phyloP scores from a whole-genome alignment of 2,888 invertebrate species.

The Odontocerum albicorne region DNA sequence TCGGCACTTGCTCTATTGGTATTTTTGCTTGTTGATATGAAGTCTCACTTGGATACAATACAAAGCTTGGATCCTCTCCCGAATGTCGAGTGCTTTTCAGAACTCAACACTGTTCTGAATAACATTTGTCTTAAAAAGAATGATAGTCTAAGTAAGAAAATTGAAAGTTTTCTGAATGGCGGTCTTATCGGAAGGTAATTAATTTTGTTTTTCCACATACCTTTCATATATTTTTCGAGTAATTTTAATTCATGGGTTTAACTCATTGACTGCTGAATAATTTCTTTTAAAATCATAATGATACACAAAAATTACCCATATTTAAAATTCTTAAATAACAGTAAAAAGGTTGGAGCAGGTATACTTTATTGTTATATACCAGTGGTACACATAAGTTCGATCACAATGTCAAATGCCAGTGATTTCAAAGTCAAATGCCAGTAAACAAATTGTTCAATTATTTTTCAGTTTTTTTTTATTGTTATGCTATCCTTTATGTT shows the following conservation, averaged over 20 bases:
- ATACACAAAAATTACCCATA: too few species aligned
- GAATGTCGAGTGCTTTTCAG: slow-evolving; percentile 42
- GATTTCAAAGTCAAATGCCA: too few species aligned
- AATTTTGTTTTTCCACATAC: neutral
- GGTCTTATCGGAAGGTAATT: slow-evolving; percentile 40
- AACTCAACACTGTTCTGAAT: slow-evolving; percentile 43
- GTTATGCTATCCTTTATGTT: too few species aligned
- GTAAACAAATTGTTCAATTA: too few species aligned
- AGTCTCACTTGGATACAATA: slow-evolving; percentile 49
- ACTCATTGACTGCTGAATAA: too few species aligned
- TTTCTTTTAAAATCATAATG: too few species aligned
- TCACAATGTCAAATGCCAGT: too few species aligned
- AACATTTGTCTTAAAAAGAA: slow-evolving; percentile 39
- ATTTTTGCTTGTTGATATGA: slow-evolving; percentile 58
- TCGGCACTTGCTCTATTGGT: slow-evolving; percentile 50
- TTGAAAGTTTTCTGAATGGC: slow-evolving; percentile 54
- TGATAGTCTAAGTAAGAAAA: slow-evolving; percentile 44
- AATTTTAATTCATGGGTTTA: neutral
- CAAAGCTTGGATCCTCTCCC: slow-evolving; percentile 57
- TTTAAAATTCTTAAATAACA: too few species aligned
- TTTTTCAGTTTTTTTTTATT: too few species aligned
- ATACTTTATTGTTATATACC: too few species aligned
- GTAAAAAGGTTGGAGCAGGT: too few species aligned
- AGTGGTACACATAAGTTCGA: too few species aligned
- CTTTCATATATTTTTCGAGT: neutral